Evolutionary conservation across 2,888 invertebrate genomes (phyloP).

Genomic region (Phragmatobia fuliginosa): DNA sequence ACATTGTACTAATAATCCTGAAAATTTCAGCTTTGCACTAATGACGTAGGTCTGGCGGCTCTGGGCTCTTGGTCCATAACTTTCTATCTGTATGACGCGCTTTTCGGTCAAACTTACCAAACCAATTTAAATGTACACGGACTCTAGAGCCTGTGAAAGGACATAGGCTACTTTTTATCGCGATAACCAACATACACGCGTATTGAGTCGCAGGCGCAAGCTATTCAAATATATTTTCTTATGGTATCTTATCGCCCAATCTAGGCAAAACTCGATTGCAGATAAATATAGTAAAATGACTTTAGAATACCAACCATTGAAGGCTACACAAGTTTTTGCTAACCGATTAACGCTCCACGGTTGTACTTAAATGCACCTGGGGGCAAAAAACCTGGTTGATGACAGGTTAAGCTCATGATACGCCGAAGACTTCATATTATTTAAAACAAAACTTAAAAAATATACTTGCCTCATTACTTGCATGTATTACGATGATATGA

Average conservation of each 20-base stretch:
- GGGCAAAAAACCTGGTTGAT: not conserved
- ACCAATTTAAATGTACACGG: no score
- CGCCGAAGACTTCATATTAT: not conserved
- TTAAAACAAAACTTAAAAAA: not conserved
- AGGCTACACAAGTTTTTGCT: not conserved
- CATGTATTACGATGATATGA: not conserved
- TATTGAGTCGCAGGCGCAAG: no score
- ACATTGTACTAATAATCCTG: no score
- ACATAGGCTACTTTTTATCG: no score
- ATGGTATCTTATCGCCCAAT: not conserved
- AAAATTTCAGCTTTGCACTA: no score
- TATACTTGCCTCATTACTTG: not conserved
- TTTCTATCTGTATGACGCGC: no score
- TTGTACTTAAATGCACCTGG: not conserved
- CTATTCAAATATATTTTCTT: not conserved
- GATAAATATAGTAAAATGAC: not conserved
- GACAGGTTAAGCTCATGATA: not conserved
- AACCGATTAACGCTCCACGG: not conserved
- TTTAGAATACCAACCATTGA: not conserved
- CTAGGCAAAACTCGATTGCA: not conserved
- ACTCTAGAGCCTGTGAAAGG: no score
- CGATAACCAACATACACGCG: no score
- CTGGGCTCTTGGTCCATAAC: no score
- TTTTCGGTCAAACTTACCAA: no score
- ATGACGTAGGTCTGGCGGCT: no score